A percentile compares a stretch with the other conserved stretches of the same genome.
Conservation (phyloP, 1,140 invertebrate genomes). For the Tenebrio molitor region DNA sequence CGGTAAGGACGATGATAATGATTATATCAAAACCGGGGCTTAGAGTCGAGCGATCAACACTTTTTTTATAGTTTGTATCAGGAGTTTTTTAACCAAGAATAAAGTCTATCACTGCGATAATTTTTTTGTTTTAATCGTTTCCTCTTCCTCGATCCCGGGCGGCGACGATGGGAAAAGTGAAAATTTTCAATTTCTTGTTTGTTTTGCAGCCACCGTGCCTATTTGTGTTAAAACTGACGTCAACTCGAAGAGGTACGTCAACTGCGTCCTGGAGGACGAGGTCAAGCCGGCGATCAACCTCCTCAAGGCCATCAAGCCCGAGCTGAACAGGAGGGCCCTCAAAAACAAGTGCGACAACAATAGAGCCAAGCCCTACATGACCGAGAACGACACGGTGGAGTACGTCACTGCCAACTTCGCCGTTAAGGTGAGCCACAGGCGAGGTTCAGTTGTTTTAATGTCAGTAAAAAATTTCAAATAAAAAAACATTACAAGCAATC, state of each 20-base stretch:
- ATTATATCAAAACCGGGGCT: conserved; percentile 19
- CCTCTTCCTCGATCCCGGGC: background rate
- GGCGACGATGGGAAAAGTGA: background rate
- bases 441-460: too few relatives aligned
- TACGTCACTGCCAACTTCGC: conserved; percentile 66
- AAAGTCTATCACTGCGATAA: conserved; percentile 18
- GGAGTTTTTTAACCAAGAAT: conserved; percentile 33
- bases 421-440: too few relatives aligned
- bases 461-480: too few relatives aligned
- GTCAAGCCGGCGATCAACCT: conserved; percentile 73
- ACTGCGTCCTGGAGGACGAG: conserved; percentile 73
- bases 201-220: conserved; percentile 17
- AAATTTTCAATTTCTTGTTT: conserved; percentile 15
- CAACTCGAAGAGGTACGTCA: conserved; percentile 66
- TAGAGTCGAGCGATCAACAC: background rate
- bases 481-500: too few relatives aligned
- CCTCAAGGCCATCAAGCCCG: conserved; percentile 72
- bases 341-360: conserved; percentile 72
- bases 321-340: conserved; percentile 71
- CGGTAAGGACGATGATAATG: conserved; percentile 58
- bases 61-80: conserved; percentile 18
- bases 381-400: conserved; percentile 70
- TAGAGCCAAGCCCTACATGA: conserved; percentile 69
- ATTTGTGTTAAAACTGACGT: conserved; percentile 22
- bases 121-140: conserved; percentile 18